These are phyloP conservation scores for Scaptomyza caliginosa DNA, from an alignment of 2,888 invertebrate species.

Conservation along the genomic window DNA sequence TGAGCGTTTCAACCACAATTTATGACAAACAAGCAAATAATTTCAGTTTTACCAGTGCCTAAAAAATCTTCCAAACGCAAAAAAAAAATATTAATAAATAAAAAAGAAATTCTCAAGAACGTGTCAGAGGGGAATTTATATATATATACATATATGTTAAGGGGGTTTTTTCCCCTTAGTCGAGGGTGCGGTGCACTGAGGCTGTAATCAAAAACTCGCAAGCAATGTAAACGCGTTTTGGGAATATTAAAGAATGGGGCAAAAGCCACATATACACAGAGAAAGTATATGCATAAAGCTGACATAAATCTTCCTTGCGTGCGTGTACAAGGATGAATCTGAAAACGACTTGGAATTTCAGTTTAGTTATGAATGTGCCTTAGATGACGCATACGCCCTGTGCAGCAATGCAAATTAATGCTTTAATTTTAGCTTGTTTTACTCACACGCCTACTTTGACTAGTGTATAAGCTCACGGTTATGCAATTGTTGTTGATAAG, in stretches of 20 bases:
- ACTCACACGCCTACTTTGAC: not conserved
- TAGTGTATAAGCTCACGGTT: not conserved
- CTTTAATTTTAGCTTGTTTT: constrained; percentile 5
- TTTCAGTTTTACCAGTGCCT: constrained; percentile 19
- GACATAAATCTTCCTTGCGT: constrained; percentile 64
- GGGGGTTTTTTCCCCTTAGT: not conserved
- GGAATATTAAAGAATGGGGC: constrained; percentile 16
- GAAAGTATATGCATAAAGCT: constrained; percentile 10
- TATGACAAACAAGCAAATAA: constrained; percentile 39
- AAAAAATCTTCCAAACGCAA: constrained; percentile 9
- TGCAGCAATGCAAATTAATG: constrained; percentile 12
- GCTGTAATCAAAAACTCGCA: constrained; percentile 12
- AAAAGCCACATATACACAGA: constrained; percentile 10
- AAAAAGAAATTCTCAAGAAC: constrained; percentile 10
- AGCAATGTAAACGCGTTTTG: constrained; percentile 4
- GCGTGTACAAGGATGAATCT: constrained; percentile 50
- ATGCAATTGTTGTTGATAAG: no score
- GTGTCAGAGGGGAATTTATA: constrained; percentile 20
- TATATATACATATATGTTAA: not conserved
- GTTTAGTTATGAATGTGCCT: constrained; percentile 41
- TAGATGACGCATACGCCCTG: constrained; percentile 55
- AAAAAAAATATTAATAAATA: not conserved
- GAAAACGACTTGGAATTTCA: constrained; percentile 29
- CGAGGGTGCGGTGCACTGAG: not conserved
- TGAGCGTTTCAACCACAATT: constrained; percentile 41